Evolutionary conservation across 1,140 invertebrate genomes (phyloP).

Genomic region (Subanguina moxae): DNA sequence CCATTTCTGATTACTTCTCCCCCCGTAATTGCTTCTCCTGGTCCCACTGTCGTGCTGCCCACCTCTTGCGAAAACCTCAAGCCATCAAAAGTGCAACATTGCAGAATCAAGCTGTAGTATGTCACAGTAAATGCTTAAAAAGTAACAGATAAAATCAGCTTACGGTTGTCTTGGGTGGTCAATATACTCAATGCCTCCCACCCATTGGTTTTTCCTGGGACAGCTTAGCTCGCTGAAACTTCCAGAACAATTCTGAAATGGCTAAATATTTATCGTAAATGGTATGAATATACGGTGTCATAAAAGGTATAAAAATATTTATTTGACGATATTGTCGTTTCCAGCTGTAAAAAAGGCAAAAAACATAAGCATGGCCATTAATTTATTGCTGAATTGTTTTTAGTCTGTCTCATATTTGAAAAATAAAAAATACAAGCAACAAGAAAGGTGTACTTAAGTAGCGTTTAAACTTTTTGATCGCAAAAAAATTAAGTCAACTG

Average conservation of each 20-base stretch:
- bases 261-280: not conserved
- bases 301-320: constrained; percentile 5
- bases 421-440: too few species aligned
- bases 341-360: not conserved
- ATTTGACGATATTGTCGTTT: not conserved
- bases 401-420: too few species aligned
- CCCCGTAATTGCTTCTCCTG: constrained; percentile 56
- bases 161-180: constrained; percentile 58
- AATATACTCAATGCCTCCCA: constrained; percentile 58
- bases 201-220: constrained; percentile 55
- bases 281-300: too few species aligned
- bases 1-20: constrained; percentile 54
- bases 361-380: constrained; percentile 1
- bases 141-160: too few species aligned
- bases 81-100: constrained; percentile 58
- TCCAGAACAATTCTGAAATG: constrained; percentile 49
- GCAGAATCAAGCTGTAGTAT: constrained; percentile 47
- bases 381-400: too few species aligned
- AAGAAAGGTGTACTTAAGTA: too few species aligned
- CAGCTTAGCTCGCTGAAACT: constrained; percentile 53
- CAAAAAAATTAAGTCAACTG: too few species aligned
- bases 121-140: not conserved
- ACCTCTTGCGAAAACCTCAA: constrained; percentile 56
- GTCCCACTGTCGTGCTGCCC: constrained; percentile 46
- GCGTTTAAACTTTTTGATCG: too few species aligned